phyloP scores from a whole-genome alignment of 2,888 invertebrate species.

The Odontomyia ornata region DNA sequence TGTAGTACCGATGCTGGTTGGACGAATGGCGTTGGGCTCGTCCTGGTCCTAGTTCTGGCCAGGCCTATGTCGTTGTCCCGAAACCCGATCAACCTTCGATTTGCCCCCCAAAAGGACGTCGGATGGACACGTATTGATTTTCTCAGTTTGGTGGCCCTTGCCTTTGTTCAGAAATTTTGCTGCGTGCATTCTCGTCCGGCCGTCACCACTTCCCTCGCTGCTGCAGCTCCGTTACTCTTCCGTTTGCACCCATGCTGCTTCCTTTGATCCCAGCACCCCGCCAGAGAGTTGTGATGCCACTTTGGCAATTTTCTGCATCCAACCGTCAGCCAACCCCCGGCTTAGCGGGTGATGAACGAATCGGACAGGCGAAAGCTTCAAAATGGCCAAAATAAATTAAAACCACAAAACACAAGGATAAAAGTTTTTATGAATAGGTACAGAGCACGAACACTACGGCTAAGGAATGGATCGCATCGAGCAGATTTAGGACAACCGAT shows the following conservation, averaged over 20 bases:
- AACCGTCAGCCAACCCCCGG: slow-evolving; percentile 40
- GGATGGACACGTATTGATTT: slow-evolving; percentile 40
- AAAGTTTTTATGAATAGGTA: slow-evolving; percentile 40
- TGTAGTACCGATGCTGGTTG: slow-evolving; percentile 29
- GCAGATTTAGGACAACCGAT: slow-evolving; percentile 26
- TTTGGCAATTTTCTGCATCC: slow-evolving; percentile 44
- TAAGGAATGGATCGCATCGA: slow-evolving; percentile 34
- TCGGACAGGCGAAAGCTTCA: slow-evolving; percentile 49
- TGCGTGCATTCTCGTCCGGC: slow-evolving; percentile 35
- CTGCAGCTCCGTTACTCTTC: background rate
- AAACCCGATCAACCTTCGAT: slow-evolving; percentile 42
- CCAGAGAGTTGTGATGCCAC: slow-evolving; percentile 36
- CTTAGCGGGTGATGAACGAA: slow-evolving; percentile 47
- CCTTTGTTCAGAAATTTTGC: slow-evolving; percentile 36
- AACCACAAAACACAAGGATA: slow-evolving; percentile 47
- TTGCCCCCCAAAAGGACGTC: slow-evolving; percentile 17
- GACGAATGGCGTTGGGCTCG: slow-evolving; percentile 24
- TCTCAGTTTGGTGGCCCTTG: slow-evolving; percentile 40
- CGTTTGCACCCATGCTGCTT: slow-evolving; percentile 1
- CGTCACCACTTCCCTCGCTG: slow-evolving; percentile 30
- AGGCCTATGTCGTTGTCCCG: slow-evolving; percentile 41
- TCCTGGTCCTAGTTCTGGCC: slow-evolving; percentile 25
- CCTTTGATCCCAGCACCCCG: slow-evolving; percentile 15
- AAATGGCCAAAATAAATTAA: slow-evolving; percentile 51
- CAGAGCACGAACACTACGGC: slow-evolving; percentile 11